Evolutionary conservation across 2,888 invertebrate species (phyloP), one percentile per base, ranked within the genome.

Genomic region (Apoda limacodes): DNA sequence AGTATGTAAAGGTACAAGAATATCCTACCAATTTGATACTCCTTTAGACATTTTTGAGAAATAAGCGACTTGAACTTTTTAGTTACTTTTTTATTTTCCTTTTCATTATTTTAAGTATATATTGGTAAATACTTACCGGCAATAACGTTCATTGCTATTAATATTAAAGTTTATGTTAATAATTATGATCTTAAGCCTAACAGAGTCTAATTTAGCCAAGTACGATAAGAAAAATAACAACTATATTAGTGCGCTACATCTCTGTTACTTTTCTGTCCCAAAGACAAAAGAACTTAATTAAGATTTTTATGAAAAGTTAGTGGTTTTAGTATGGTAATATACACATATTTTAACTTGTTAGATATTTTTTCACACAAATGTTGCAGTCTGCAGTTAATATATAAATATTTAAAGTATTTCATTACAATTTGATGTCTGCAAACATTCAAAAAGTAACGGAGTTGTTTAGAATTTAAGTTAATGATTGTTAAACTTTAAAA

Each of bases 21-120:
- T 27, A 27, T 32, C 22, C 26, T 27, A 28, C 15, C 28, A 28
- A n/a, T n/a, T n/a, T n/a, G n/a, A n/a, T n/a, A n/a, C n/a, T n/a
- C n/a, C n/a, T n/a, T n/a, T n/a, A n/a, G n/a, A n/a, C n/a, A n/a
- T n/a, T n/a, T n/a, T n/a, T n/a, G n/a, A n/a, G n/a, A n/a, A n/a
- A n/a, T n/a, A n/a, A n/a, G n/a, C n/a, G n/a, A n/a, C n/a, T n/a
- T n/a, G n/a, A n/a, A n/a, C n/a, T 6, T 32, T 27, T 32, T 10
- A 28, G 22, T 12, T 9, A 9, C 14, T 17, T 6, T 25, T 25
- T 15, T 14, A 13, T 9, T 17, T 14, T 11, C 11, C 10, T 30
- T 23, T 30, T 10, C 13, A 10, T 10, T 23, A 23, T 6, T 10
- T 9, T 10, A 12, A 6, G 13, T 13, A 13, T 23, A 9, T 5